Conservation (phyloP, 1,140 invertebrate species). For the Megathymus violae region DNA sequence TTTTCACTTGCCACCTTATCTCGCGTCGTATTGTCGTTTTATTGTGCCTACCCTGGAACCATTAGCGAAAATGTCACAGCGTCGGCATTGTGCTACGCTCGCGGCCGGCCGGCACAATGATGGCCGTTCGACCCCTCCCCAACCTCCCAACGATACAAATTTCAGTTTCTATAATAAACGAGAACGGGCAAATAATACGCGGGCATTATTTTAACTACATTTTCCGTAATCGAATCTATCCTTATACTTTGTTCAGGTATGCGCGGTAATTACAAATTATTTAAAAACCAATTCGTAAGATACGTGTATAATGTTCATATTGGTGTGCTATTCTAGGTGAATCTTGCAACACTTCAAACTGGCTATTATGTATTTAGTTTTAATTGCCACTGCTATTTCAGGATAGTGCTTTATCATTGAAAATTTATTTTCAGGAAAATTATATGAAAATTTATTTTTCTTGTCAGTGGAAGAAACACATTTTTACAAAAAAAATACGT, state of each 20-base stretch:
- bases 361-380: too few relatives aligned
- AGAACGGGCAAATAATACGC: constrained; percentile 54
- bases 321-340: too few relatives aligned
- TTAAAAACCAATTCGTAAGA: too few relatives aligned
- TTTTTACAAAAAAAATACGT: too few relatives aligned
- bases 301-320: too few relatives aligned
- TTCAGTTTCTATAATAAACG: constrained; percentile 74
- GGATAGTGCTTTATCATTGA: too few relatives aligned
- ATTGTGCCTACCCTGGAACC: constrained; percentile 81
- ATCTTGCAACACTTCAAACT: too few relatives aligned
- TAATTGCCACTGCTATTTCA: too few relatives aligned
- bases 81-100: constrained; percentile 75
- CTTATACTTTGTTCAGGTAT: constrained; percentile 15
- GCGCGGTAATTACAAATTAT: too few relatives aligned
- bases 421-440: too few relatives aligned
- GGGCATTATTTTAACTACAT: constrained; percentile 15
- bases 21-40: constrained; percentile 80
- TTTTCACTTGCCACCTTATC: constrained; percentile 82
- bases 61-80: constrained; percentile 82
- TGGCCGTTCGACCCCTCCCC: constrained; percentile 70
- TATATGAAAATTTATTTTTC: too few relatives aligned
- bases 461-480: too few relatives aligned
- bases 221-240: constrained; percentile 21
- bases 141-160: constrained; percentile 74
- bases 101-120: constrained; percentile 74